Evolutionary conservation across 2,113 vertebrate species (phyloP).

Genomic region (Oreochromis tanganicae): DNA sequence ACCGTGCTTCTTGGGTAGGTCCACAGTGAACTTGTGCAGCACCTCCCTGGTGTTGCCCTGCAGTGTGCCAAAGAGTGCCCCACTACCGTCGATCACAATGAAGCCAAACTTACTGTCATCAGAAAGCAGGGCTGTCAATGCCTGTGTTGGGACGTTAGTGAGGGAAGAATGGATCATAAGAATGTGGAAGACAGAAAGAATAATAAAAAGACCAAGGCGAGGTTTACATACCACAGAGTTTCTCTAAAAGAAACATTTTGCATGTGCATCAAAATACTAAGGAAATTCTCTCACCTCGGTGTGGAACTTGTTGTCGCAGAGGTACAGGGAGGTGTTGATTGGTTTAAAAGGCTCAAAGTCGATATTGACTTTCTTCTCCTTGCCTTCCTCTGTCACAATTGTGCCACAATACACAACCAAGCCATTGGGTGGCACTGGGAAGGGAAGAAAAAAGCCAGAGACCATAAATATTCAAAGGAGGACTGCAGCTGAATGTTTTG

Average conservation of each 20-base stretch:
- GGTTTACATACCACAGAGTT: background rate
- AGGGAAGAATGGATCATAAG: background rate
- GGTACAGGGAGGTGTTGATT: constrained; percentile 98
- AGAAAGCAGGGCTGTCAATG: constrained; percentile 94
- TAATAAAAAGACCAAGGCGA: background rate
- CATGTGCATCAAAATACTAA: background rate
- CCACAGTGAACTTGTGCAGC: constrained; percentile 99
- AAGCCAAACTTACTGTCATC: constrained; percentile 99
- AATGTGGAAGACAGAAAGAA: background rate
- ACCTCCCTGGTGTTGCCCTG: constrained; percentile 99
- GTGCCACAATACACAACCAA: constrained; percentile 99
- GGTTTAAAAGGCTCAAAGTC: constrained; percentile 99
- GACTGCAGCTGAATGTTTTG: background rate
- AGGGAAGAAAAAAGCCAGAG: constrained; percentile 27
- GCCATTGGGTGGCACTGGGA: constrained; percentile 95
- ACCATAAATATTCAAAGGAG: background rate
- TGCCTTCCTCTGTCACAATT: constrained; percentile 99
- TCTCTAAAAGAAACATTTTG: background rate
- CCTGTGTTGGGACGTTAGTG: constrained; percentile 65
- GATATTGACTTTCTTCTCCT: constrained; percentile 99
- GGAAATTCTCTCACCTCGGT: constrained; percentile 80
- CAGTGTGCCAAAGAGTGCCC: constrained; percentile 97
- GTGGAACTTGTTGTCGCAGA: constrained; percentile 99
- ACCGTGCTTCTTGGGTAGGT: constrained; percentile 99
- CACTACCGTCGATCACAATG: constrained; percentile 98